These are phyloP conservation scores for Magallana angulata DNA, from an alignment of 1,140 invertebrate species.

Conservation along the genomic window DNA sequence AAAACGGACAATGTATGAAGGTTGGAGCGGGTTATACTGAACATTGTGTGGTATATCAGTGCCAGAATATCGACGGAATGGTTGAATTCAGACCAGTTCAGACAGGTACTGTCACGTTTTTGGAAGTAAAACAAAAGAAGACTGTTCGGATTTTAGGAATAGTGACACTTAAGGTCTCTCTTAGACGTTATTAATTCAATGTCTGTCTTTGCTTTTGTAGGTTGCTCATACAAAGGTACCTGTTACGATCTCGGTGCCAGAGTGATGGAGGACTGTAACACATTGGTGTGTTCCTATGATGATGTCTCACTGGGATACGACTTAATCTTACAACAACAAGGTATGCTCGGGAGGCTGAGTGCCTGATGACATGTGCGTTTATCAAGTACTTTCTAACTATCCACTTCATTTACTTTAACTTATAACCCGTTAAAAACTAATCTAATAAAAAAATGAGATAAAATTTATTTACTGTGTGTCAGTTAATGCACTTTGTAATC, in stretches of 20 bases:
- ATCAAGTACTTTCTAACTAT: too few species aligned
- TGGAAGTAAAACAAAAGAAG: background rate
- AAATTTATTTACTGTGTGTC: too few species aligned
- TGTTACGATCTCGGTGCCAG: constrained; percentile 42
- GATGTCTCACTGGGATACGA: constrained; percentile 46
- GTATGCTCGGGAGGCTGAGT: background rate
- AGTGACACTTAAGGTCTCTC: too few species aligned
- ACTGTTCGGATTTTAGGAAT: too few species aligned
- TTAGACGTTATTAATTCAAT: background rate
- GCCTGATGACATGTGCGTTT: too few species aligned
- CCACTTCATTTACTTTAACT: too few species aligned
- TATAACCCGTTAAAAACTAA: too few species aligned
- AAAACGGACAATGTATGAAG: constrained; percentile 20
- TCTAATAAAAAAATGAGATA: too few species aligned
- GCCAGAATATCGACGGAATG: constrained; percentile 8
- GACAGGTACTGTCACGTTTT: background rate
- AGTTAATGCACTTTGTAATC: too few species aligned
- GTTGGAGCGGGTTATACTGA: constrained; percentile 37
- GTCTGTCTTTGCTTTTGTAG: constrained; percentile 30
- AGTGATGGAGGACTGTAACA: constrained; percentile 37
- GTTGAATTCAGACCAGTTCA: constrained; percentile 39
- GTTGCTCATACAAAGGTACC: constrained; percentile 39
- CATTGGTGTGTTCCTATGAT: constrained; percentile 49
- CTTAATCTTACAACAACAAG: constrained; percentile 44
- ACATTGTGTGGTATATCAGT: constrained; percentile 43